A percentile compares a stretch with the other conserved stretches of the same genome.
phyloP scores from a whole-genome alignment of 2,888 invertebrate species.

The Brachylomia viminalis region DNA sequence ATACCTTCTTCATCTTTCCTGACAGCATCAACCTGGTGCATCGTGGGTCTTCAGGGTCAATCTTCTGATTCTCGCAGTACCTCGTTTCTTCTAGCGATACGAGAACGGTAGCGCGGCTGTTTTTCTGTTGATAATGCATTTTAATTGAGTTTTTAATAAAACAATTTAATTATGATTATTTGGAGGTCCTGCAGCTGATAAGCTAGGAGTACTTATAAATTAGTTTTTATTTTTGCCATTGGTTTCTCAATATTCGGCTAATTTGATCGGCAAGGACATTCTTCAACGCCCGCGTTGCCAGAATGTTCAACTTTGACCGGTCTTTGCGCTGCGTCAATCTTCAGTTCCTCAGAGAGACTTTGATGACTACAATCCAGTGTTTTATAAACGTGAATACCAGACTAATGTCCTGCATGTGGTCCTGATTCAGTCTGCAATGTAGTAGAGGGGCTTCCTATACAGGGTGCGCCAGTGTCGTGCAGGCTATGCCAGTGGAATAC shows the following conservation, averaged over 20 bases:
- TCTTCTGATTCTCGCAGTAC: conserved; percentile 91
- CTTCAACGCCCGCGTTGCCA: too few species aligned
- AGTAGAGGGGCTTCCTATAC: not conserved
- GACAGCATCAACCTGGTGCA: conserved; percentile 93
- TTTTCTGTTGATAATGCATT: conserved; percentile 85
- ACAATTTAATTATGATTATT: not conserved
- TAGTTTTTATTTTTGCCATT: not conserved
- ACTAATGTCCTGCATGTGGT: not conserved
- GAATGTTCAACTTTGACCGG: not conserved
- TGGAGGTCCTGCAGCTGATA: not conserved
- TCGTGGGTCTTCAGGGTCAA: conserved; percentile 94
- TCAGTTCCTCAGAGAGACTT: not conserved
- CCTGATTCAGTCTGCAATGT: not conserved
- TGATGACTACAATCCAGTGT: not conserved
- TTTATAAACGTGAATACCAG: not conserved
- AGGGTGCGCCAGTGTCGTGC: not conserved
- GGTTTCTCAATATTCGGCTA: not conserved
- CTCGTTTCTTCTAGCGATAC: conserved; percentile 92
- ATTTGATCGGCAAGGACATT: not conserved
- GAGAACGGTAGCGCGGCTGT: conserved; percentile 92
- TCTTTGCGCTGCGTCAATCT: not conserved
- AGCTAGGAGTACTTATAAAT: not conserved
- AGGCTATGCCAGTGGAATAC: not conserved
- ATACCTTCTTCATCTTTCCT: conserved; percentile 92
- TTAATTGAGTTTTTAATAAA: conserved; percentile 11